Percentiles rank a stretch among this genome's conserved stretches.
These are phyloP conservation scores for Drosophila nigrodunni DNA, from an alignment of 1,140 invertebrate genomes.

Conservation along the genomic window DNA sequence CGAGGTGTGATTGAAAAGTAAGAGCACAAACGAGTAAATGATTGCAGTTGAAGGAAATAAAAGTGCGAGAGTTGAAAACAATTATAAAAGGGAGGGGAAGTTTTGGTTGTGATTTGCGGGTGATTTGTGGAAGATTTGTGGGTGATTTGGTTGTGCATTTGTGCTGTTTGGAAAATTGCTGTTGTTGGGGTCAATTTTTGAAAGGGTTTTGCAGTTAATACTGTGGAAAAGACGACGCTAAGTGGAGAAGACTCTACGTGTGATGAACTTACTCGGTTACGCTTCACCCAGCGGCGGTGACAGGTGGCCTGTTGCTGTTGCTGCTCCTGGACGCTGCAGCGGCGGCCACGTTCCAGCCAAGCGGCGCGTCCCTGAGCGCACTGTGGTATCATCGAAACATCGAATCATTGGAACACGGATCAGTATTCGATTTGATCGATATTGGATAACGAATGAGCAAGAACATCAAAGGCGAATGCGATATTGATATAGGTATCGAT, in stretches of 20 bases:
- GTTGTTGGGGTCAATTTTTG: neutral
- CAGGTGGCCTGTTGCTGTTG: slow-evolving; percentile 87
- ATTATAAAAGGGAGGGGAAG: neutral
- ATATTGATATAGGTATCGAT: slow-evolving; percentile 39
- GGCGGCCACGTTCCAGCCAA: slow-evolving; percentile 89
- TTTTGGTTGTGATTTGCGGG: slow-evolving; percentile 1
- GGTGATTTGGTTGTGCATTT: slow-evolving; percentile 1
- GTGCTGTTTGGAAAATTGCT: neutral
- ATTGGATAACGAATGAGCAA: slow-evolving; percentile 56
- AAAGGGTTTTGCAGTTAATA: neutral
- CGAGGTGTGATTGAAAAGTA: slow-evolving; percentile 43
- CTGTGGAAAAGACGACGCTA: slow-evolving; percentile 26
- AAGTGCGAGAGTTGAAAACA: neutral
- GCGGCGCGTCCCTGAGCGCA: slow-evolving; percentile 91
- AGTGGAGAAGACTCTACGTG: slow-evolving; percentile 49
- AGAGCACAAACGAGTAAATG: slow-evolving; percentile 6
- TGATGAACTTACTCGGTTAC: slow-evolving; percentile 89
- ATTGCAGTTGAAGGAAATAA: slow-evolving; percentile 16
- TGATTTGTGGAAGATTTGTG: neutral
- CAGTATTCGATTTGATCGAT: slow-evolving; percentile 27
- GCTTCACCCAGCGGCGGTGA: slow-evolving; percentile 92
- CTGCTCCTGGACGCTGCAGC: slow-evolving; percentile 89
- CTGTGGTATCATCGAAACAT: slow-evolving; percentile 72
- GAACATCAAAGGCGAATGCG: slow-evolving; percentile 50
- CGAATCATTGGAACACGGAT: neutral